Conservation (phyloP, 2,888 invertebrate genomes). For the Azorinus chamasolen region DNA sequence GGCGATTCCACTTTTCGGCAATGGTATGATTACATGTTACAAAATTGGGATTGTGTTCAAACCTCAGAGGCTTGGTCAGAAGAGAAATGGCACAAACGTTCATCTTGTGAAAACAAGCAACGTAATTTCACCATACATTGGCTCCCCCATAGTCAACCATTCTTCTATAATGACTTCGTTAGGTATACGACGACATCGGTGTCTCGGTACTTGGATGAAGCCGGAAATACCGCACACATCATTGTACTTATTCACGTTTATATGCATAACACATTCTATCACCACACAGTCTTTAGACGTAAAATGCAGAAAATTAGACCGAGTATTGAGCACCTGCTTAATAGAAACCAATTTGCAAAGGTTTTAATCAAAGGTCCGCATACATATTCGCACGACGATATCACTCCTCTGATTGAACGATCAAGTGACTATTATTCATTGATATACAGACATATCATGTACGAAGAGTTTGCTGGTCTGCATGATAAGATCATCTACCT, state of each 20-base stretch:
- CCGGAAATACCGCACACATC: conserved; percentile 6
- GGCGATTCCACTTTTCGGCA: conserved; percentile 32
- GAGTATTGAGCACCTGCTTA: conserved; percentile 15
- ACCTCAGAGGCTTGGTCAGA: conserved; percentile 21
- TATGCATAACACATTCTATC: conserved; percentile 22
- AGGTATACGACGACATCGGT: too few species aligned
- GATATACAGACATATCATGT: too few species aligned
- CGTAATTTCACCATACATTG: conserved; percentile 16
- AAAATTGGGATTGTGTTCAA: conserved; percentile 5
- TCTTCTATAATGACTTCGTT: too few species aligned
- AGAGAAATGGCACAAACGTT: conserved; percentile 17
- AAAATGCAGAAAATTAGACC: conserved; percentile 13
- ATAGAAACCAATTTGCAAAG: conserved; percentile 8
- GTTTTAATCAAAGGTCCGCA: conserved; percentile 14
- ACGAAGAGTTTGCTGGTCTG: too few species aligned
- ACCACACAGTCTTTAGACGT: conserved; percentile 9
- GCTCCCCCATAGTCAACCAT: too few species aligned
- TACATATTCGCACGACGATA: too few species aligned
- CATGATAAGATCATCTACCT: too few species aligned
- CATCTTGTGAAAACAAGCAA: background rate
- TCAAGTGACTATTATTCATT: too few species aligned
- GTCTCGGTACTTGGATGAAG: conserved; percentile 1
- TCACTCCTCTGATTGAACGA: background rate
- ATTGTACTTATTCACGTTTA: conserved; percentile 32
- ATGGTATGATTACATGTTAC: conserved; percentile 15